Base-by-base conservation (phyloP, 1,140 invertebrate genomes). In the Aphelinus certus region DNA sequence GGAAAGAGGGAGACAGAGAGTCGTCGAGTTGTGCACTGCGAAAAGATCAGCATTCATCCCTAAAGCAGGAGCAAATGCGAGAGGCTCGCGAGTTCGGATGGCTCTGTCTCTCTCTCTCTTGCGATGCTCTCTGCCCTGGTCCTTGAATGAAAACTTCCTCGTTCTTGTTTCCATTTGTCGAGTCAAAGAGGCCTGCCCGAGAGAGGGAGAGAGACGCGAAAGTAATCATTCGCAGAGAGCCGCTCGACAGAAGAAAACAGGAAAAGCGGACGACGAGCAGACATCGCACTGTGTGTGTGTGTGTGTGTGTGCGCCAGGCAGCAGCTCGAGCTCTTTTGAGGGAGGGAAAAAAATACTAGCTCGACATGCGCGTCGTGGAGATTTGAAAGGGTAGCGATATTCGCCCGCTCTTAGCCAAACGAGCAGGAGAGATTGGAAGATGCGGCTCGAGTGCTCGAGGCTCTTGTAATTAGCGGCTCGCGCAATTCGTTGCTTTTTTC, bases 191-290 rank as follows among this genome's bases (percentile, higher is more conserved):
- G 66, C 72, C 63, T 71, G 76, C 26, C 26, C 26, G 26, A 26
- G 26, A 26, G 26, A 69, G 55, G 53, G 55, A 47, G 65, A 80
- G 76, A 77, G 78, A 60, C 6, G 61, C 67, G 63, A 57, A 78
- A 74, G 75, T 79, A 82, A 82, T 82, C 77, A 79, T 82, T 80
- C 77, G 76, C 73, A 10, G 75, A 26, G 26, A 67, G 71, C 6
- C 65, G 3, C 49, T n/a, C 49, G 64, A 7, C 1, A 45, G 53
- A 66, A 2, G 47, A 46, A 48, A 26, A 26, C 26, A 26, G 26
- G 26, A 26, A 26, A 26, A 26, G 26, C 26, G 26, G 26, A 26
- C 26, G 26, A 26, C 26, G 26, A 26, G 26, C 26, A 26, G 26
- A 26, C 26, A 26, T 26, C 26, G 26, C 26, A 26, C 26, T 26